These are phyloP conservation scores for Babyrousa celebensis DNA, from an alignment of 2,797 vertebrate species.

Conservation along the genomic window DNA sequence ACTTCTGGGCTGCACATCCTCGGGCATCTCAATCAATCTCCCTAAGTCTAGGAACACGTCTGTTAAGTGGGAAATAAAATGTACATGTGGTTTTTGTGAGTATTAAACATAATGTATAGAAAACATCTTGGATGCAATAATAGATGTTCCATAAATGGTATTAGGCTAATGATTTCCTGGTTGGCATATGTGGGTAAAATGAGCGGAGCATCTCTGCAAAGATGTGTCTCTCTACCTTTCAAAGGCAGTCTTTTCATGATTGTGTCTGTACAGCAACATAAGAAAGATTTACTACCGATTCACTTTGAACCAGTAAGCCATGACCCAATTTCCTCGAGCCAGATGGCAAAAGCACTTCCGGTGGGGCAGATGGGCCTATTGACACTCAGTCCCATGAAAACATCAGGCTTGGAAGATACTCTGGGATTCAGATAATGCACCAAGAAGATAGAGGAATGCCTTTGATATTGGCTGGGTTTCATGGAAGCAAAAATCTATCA, in stretches of 20 bases:
- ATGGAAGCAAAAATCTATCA: constrained; percentile 72
- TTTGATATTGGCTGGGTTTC: constrained; percentile 73
- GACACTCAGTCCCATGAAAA: constrained; percentile 71
- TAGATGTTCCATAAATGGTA: not conserved
- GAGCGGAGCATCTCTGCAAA: not conserved
- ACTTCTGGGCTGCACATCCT: not conserved
- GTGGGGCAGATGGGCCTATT: constrained; percentile 82
- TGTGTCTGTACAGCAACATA: constrained; percentile 43
- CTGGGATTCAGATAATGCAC: constrained; percentile 60
- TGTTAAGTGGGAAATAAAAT: constrained; percentile 6
- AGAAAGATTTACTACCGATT: constrained; percentile 78
- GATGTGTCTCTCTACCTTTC: constrained; percentile 25
- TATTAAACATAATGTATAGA: constrained; percentile 13
- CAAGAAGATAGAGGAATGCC: constrained; percentile 70
- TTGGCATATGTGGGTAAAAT: not conserved
- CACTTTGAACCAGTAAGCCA: constrained; percentile 71
- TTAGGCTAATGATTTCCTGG: constrained; percentile 56
- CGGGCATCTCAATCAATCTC: not conserved
- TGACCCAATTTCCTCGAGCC: constrained; percentile 81
- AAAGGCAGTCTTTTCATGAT: constrained; percentile 72
- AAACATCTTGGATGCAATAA: not conserved
- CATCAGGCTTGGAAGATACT: constrained; percentile 73
- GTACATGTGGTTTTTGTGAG: not conserved
- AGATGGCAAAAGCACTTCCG: constrained; percentile 82
- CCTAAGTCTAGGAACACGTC: not conserved